Evolutionary conservation across 2,888 invertebrate genomes (phyloP), one percentile per base, ranked within the genome.

Genomic region (Balanococcus diminutus): DNA sequence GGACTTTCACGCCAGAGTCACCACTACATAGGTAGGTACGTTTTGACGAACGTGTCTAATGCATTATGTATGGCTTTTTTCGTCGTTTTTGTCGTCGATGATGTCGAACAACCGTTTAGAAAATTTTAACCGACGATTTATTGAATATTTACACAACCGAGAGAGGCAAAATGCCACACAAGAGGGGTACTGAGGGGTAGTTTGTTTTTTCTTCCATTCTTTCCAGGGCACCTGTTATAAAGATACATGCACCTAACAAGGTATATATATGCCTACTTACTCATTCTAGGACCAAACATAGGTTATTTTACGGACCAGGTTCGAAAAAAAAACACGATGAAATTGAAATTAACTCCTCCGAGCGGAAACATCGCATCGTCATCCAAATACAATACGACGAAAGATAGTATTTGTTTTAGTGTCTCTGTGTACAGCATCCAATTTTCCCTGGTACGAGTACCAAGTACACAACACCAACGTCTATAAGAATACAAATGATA

Each of bases 21-120:
- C 6, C 11, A 39, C 9, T 61, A 61, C 25, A 61, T 25, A 25
- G 14, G 46, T 46, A n/a, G n/a, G n/a, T n/a, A n/a, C n/a, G 16
- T 72, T 32, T 72, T 72, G 72, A 72, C 72, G 72, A 72, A 32
- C 32, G 72, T 32, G 72, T 72, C 72, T 72, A 72, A 72, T 72
- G 72, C 72, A 72, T 72, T 72, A 72, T 72, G 72, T 72, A 72
- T 72, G 72, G n/a, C n/a, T 32, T 72, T 72, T 72, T 67, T 67
- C 67, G 25, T 6, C 67, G 25, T 14, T n/a, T n/a, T n/a, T 25
- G 67, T 9, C 25, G 14, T 67, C 25, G 25, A 8, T 8, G 14
- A 14, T 72, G 72, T 72, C 25, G 72, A 31, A 31, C 72, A 25
- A 67, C 25, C 72, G 32, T 72, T 72, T 72, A 72, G 32, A 72